Conservation (phyloP, 92 coral and sea anemone species). For the Umimayanthus kanabou region DNA sequence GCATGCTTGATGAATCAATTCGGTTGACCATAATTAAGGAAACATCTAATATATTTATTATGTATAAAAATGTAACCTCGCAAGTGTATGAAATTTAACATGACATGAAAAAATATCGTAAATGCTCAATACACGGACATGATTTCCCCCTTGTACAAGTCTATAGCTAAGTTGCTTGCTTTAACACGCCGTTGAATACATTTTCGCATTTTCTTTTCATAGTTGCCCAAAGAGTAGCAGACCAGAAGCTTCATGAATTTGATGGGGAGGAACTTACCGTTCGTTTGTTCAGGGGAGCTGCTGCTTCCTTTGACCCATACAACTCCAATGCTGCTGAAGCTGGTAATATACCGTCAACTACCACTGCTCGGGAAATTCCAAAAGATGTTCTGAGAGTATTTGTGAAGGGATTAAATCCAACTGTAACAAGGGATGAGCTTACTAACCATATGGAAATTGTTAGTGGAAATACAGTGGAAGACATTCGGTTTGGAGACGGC, state of each 20-base stretch:
- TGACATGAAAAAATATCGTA: background rate
- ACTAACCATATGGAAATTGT: constrained; percentile 58
- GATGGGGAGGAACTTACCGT: constrained; percentile 6
- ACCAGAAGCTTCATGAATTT: constrained; percentile 8
- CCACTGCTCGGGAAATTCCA: constrained; percentile 35
- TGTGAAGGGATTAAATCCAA: constrained; percentile 54
- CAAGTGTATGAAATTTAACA: background rate
- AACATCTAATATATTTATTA: no score
- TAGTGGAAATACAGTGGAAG: constrained; percentile 48
- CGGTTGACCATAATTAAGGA: no score
- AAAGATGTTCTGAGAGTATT: constrained; percentile 46
- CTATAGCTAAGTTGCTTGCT: background rate
- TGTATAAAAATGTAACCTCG: background rate
- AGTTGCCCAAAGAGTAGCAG: constrained; percentile 16
- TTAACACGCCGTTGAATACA: background rate
- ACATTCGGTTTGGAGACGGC: constrained; percentile 43
- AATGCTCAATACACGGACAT: background rate
- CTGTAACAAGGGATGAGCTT: constrained; percentile 57
- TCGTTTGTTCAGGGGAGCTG: background rate
- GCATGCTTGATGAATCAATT: no score
- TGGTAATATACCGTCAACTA: background rate
- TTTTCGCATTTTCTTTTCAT: background rate
- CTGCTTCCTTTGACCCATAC: background rate
- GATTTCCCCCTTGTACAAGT: background rate
- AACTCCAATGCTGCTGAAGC: background rate